phyloP scores from a whole-genome alignment of 2,113 vertebrate genomes.

The Callospermophilus lateralis region DNA sequence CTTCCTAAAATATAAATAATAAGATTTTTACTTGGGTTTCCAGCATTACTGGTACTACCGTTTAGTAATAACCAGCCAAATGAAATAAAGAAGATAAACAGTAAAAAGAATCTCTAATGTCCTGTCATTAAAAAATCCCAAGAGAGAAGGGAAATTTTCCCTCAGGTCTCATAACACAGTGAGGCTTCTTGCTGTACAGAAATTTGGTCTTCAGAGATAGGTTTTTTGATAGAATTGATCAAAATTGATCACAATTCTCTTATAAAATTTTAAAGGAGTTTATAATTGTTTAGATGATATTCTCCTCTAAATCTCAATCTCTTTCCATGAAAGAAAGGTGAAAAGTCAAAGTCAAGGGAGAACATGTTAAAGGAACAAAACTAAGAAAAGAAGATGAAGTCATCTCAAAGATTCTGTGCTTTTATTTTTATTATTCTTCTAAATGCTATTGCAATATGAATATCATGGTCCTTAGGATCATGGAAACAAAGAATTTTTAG shows the following conservation, averaged over 20 bases:
- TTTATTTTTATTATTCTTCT: not conserved
- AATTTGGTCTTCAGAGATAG: not conserved
- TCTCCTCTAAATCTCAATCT: not conserved
- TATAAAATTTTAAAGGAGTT: not conserved
- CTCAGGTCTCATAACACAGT: not conserved
- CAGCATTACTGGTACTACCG: not conserved
- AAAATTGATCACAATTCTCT: not conserved
- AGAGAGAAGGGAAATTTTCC: not conserved
- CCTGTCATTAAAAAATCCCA: not conserved
- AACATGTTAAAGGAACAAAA: not conserved
- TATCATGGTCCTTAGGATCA: not conserved
- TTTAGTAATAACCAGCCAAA: not conserved
- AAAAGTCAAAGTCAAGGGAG: not conserved
- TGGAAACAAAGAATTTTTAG: not conserved
- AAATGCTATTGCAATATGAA: not conserved
- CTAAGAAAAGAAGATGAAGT: not conserved
- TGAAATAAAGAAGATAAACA: conserved; percentile 2
- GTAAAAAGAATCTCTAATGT: not conserved
- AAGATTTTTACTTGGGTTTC: not conserved
- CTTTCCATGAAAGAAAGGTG: not conserved
- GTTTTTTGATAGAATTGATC: not conserved
- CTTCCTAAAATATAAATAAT: not conserved
- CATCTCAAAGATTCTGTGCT: not conserved
- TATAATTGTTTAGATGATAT: not conserved
- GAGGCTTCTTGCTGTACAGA: not conserved